Percentiles rank a stretch among this genome's conserved stretches.
Conservation (phyloP, 2,888 invertebrate species). For the Pycnomerus fuliginosus region DNA sequence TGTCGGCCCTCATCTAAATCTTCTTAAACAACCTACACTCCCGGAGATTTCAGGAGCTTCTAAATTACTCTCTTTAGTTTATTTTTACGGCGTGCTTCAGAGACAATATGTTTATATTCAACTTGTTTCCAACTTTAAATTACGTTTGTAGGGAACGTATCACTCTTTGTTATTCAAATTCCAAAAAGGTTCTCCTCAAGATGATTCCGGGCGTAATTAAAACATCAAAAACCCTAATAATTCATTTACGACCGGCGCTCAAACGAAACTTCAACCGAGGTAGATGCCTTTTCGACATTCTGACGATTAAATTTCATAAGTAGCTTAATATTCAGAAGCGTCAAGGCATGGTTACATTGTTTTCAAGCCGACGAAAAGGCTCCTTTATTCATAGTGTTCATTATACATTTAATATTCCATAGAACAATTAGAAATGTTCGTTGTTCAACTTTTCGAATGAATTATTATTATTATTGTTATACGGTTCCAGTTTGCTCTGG, state of each 20-base stretch:
- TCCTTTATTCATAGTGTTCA: neutral
- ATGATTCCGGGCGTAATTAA: conserved; percentile 15
- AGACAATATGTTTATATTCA: conserved; percentile 23
- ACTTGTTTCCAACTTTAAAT: conserved; percentile 13
- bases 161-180: conserved; percentile 6
- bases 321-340: conserved; percentile 16
- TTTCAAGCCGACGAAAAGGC: neutral
- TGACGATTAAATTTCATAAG: conserved; percentile 17
- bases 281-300: conserved; percentile 11
- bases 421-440: no score
- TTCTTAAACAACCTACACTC: conserved; percentile 2
- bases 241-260: conserved; percentile 14
- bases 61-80: conserved; percentile 20
- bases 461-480: no score
- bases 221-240: conserved; percentile 19
- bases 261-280: conserved; percentile 7
- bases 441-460: no score
- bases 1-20: conserved; percentile 4
- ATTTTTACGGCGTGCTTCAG: conserved; percentile 20
- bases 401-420: neutral
- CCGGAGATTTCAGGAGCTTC: conserved; percentile 14
- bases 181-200: conserved; percentile 9
- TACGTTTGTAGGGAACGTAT: no score
- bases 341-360: conserved; percentile 5
- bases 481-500: no score